A percentile compares a stretch with the other conserved stretches of the same genome.
These are phyloP conservation scores for Ormyrus pomaceus DNA, from an alignment of 2,888 invertebrate genomes.

Conservation along the genomic window DNA sequence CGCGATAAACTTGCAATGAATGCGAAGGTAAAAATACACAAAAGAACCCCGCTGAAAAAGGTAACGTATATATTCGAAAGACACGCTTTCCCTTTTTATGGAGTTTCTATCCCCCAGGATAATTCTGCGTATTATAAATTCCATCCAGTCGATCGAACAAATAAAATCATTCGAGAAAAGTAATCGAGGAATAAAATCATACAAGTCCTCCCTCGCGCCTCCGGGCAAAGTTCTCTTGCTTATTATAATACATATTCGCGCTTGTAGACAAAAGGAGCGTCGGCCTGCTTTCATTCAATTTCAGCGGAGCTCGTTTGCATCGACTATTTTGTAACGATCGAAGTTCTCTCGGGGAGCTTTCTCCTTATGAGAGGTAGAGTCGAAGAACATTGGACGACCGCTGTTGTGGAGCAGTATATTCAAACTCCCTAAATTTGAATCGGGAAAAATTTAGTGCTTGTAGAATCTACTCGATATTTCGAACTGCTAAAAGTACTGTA, in stretches of 20 bases:
- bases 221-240: conserved; percentile 17
- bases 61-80: not conserved
- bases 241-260: not conserved
- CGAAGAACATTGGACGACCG: no score
- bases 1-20: conserved; percentile 1
- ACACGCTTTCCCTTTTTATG: not conserved
- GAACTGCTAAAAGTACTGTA: no score
- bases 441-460: no score
- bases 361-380: not conserved
- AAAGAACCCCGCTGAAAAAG: not conserved
- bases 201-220: not conserved
- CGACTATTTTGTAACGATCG: conserved; percentile 17
- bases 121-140: conserved; percentile 15
- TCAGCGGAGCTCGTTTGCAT: conserved; percentile 37
- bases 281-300: conserved; percentile 9
- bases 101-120: not conserved
- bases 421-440: no score
- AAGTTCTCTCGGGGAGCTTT: conserved; percentile 2
- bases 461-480: no score
- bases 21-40: not conserved
- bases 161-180: not conserved
- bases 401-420: not conserved
- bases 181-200: not conserved
- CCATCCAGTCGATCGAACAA: not conserved
- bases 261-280: no score